Base-by-base conservation (phyloP, 2,113 vertebrate species). In the Carassius carassius region DNA sequence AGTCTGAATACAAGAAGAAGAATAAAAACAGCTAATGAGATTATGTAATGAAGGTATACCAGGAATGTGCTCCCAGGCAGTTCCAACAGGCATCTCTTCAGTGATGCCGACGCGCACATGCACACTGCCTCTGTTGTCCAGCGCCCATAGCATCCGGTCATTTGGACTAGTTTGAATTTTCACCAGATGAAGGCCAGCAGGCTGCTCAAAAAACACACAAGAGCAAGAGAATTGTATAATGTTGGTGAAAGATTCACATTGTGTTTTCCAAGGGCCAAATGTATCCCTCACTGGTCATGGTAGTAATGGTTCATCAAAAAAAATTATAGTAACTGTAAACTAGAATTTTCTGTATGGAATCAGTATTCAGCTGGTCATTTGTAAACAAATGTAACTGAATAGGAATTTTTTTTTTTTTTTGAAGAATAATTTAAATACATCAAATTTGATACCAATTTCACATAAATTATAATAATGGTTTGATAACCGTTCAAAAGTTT, bases 81-180 rank as follows among this genome's bases (percentile, higher is more conserved):
- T 97, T 63, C 98, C 98, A 23, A 99, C 96, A 0, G 98, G 98
- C 97, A 99, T 99, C 89, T 98, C 97, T 12, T 99, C 97, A 0
- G 95, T 96, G 90, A 99, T 96, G 47, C 97, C 98, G 0, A 92
- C 89, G 25, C 98, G 92, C 6, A 99, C 98, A 0, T 98, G 95
- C 69, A 99, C 96, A 0, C 94, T 95, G 82, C 95, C 96, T 84
- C 95, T 94, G 95, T 93, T 98, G 91, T 99, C 98, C 72, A 98
- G 85, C 0, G 95, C 96, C 98, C 98, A 99, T 69, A 99, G 94
- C 89, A 97, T 96, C 87, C 93, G 94, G 91, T 99, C 98, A 0
- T 97, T 97, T 16, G 97, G 95, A 91, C 96, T 97, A 9, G 95
- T 97, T 82, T 96, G 94, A 78, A 99, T 90, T 37, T 93, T 94